Conservation (phyloP, 2,888 invertebrate genomes). For the Seira musarum region DNA sequence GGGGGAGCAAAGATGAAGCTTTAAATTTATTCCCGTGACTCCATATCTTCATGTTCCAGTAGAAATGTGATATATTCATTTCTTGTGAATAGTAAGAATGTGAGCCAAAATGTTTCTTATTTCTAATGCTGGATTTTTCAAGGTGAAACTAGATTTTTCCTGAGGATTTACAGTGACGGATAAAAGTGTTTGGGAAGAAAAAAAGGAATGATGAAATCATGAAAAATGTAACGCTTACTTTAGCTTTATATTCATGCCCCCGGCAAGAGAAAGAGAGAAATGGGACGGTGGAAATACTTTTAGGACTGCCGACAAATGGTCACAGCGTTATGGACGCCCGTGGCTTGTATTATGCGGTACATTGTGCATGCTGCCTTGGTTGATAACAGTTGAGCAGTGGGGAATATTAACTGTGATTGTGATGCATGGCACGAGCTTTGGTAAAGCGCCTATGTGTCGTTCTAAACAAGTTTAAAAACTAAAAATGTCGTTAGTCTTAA, state of each 20-base stretch:
- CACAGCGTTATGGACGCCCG: neutral
- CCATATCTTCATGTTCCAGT: neutral
- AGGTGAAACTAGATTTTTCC: conserved; percentile 1
- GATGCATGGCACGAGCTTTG: too few species aligned
- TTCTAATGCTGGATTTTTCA: conserved; percentile 62
- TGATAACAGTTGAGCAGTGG: neutral
- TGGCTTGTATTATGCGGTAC: conserved; percentile 4
- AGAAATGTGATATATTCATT: conserved; percentile 16
- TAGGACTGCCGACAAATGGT: neutral
- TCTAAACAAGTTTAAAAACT: too few species aligned
- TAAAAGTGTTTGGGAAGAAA: neutral
- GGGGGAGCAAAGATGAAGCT: neutral
- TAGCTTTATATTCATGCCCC: neutral
- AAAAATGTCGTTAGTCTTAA: too few species aligned
- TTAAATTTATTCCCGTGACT: neutral
- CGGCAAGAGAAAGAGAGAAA: neutral
- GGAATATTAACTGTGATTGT: too few species aligned
- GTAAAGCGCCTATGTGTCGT: too few species aligned
- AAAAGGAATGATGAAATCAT: neutral
- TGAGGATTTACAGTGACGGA: neutral
- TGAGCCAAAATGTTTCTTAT: conserved; percentile 22
- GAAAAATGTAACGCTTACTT: neutral
- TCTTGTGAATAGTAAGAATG: neutral
- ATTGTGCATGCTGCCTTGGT: conserved; percentile 7
- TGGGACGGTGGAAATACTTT: neutral